Evolutionary conservation across 92 coral and sea anemone species (phyloP), one percentile per base, ranked within the genome.

Genomic region (Micromussa lordhowensis): DNA sequence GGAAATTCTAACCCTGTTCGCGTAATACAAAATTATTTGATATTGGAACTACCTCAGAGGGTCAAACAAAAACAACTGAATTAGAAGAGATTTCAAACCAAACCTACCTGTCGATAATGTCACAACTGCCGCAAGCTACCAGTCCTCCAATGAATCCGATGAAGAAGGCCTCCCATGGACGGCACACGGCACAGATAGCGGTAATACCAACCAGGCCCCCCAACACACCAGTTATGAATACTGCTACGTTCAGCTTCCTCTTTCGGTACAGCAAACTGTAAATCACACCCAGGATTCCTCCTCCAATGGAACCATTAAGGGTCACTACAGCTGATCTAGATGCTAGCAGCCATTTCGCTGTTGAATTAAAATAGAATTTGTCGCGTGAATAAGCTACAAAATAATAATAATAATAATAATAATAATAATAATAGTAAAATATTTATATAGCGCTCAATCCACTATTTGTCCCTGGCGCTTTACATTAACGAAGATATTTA

Each of bases 291-390:
- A 85, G 83, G 29, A 92, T 80, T 9, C 98, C 98, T 31, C 98
- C 98, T 31, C 98, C 98, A 71, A 96, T 88, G 14, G 98, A 96
- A 17, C 98, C 98, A 66, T 96, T 96, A 44, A 96, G 68, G 13
- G 98, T 96, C 55, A 94, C 96, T 22, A 96, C 95, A 1, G 98
- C 98, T 59, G 82, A 95, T 96, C 98, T 93, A 30, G 98, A 91
- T 48, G 98, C 98, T 2, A 95, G 90, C 49, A 94, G 92, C 98
- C 98, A 95, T 75, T 90, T 90, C 54, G 53, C 90, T 85, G 76
- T 49, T 31, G 44, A 15, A 74, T 68, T 49, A n/a, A 48, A 15
- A 61, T 68, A n/a, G 11, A 71, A 57, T 64, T 58, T 22, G 19
- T 61, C 24, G 1, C 5, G 64, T 58, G 68, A n/a, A 34, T 18